Percentiles rank a stretch among this genome's conserved stretches.
These are phyloP conservation scores for Anarsia innoxiella DNA, from an alignment of 2,888 invertebrate species.

Conservation along the genomic window DNA sequence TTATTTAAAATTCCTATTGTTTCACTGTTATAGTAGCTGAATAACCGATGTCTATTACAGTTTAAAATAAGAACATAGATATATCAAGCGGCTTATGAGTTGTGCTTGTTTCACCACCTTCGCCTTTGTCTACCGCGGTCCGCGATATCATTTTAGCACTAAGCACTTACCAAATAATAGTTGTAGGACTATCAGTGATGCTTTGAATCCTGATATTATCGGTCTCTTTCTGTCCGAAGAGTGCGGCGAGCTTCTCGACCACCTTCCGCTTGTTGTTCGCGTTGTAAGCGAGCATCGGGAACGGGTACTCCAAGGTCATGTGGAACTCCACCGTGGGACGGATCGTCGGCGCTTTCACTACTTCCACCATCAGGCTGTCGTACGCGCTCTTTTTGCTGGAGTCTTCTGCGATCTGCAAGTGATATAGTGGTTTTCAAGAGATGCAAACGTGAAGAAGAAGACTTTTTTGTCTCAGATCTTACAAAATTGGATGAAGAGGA, in stretches of 20 bases:
- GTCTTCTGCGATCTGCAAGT: constrained; percentile 83
- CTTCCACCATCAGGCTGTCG: constrained; percentile 86
- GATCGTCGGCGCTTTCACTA: constrained; percentile 77
- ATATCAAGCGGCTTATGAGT: too few species aligned
- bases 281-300: constrained; percentile 80
- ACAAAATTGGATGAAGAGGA: too few species aligned
- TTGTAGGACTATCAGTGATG: constrained; percentile 79
- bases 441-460: too few species aligned
- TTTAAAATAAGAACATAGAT: too few species aligned
- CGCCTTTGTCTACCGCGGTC: too few species aligned
- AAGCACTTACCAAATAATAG: constrained; percentile 78
- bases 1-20: too few species aligned
- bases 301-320: constrained; percentile 83
- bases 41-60: too few species aligned
- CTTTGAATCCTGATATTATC: constrained; percentile 83
- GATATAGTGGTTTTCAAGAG: too few species aligned
- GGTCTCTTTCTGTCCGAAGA: constrained; percentile 85
- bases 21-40: too few species aligned
- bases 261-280: constrained; percentile 85
- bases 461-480: too few species aligned
- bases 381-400: constrained; percentile 83
- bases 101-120: too few species aligned
- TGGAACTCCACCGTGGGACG: constrained; percentile 86
- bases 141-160: too few species aligned
- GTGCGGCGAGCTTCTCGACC: constrained; percentile 83